These are phyloP conservation scores for Iselma pallidipennis DNA, from an alignment of 2,888 invertebrate species.

Conservation along the genomic window DNA sequence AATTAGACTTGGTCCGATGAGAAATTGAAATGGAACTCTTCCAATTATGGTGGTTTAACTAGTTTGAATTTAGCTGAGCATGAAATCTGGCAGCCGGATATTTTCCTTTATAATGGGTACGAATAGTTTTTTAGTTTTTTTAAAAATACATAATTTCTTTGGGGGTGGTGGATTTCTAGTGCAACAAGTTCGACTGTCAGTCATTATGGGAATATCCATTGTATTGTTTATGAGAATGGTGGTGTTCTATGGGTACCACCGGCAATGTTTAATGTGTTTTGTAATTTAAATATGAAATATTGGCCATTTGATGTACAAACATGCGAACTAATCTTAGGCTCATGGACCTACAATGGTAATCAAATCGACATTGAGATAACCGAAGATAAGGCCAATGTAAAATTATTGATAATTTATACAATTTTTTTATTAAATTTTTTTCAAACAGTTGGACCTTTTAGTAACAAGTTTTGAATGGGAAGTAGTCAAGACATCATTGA, in stretches of 20 bases:
- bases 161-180: slow-evolving; percentile 56
- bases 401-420: neutral
- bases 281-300: slow-evolving; percentile 66
- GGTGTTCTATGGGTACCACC: slow-evolving; percentile 69
- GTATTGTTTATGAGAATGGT: slow-evolving; percentile 59
- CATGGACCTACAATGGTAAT: slow-evolving; percentile 69
- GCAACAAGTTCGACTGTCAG: slow-evolving; percentile 64
- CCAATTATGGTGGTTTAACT: slow-evolving; percentile 67
- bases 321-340: slow-evolving; percentile 71
- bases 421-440: neutral
- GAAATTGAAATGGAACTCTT: slow-evolving; percentile 72
- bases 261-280: slow-evolving; percentile 67
- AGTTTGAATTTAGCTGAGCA: slow-evolving; percentile 66
- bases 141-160: no score
- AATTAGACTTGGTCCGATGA: slow-evolving; percentile 74
- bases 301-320: slow-evolving; percentile 80
- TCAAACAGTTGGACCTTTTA: slow-evolving; percentile 40
- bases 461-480: slow-evolving; percentile 58
- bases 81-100: slow-evolving; percentile 80
- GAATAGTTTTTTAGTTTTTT: slow-evolving; percentile 4
- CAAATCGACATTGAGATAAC: slow-evolving; percentile 59
- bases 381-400: slow-evolving; percentile 30
- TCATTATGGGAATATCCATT: slow-evolving; percentile 63
- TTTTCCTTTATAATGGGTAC: slow-evolving; percentile 71
- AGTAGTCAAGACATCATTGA: slow-evolving; percentile 53